Base-by-base conservation (phyloP, 1,140 invertebrate genomes). In the Orius insidiosus region DNA sequence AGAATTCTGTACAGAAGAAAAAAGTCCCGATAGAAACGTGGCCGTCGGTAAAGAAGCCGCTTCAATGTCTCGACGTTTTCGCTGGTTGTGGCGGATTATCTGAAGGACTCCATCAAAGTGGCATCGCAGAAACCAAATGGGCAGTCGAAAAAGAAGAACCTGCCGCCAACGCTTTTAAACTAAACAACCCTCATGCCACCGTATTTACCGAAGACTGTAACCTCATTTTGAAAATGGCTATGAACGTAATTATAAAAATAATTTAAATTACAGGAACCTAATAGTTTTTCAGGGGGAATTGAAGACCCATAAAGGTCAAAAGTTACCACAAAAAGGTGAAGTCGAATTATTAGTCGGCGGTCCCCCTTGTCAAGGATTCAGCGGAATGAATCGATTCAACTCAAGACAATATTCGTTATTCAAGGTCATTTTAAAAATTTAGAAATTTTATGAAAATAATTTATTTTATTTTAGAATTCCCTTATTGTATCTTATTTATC, bases 361-460 rank as follows among this genome's bases (percentile, higher is more conserved):
- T 4, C 86, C 86, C n/a, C 86, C 86, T 1, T 92, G 86, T 60
- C 87, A 92, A 64, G 86, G 86, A 0, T 92, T 89, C 60, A 85
- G 80, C 50, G 82, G 80, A 16, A 87, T 90, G 83, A 90, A 90
- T 63, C 66, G 85, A 13, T 90, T 90, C 59, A 89, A 85, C 62
- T 78, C 74, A 0, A 63, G 83, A n/a, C 78, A 88, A 54, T 89
- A 88, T 62, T 88, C 85, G 1, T 67, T 75, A 18, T 89, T 90
- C 54, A 88, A 88, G 63, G 68, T 69, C 53, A 56, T 50, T 49
- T 8, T 48, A 16, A 42, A 34, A 13, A 13, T 15, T 14, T 40
- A 6, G 2, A 14, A 11, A 14, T 4, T 15, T 32, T 38, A 14
- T 16, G 9, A 24, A 34, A 36, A 48, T 49, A 8, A 36, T 38